Base-by-base conservation (phyloP, 2,797 vertebrate genomes). In the Schizothorax lantsangensis region DNA sequence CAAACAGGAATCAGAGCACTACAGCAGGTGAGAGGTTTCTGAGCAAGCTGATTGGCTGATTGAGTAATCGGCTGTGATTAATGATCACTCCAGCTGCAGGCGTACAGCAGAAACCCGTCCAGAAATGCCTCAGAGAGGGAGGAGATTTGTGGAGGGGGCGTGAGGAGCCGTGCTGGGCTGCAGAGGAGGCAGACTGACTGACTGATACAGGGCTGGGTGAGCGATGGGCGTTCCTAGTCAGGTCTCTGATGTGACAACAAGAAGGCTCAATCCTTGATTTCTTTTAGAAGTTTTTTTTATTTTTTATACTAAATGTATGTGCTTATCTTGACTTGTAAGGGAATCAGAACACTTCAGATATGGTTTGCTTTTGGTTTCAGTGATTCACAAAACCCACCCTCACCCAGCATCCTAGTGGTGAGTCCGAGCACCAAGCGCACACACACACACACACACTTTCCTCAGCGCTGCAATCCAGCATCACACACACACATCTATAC, bases 41-140 rank as follows among this genome's bases (percentile, higher is more conserved):
- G 62, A 79, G 80, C 38, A 33, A 88, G 84, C 85, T 79, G 84
- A 89, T 82, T 82, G 88, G 30, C 79, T 83, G 30, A 68, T 59
- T n/a, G 82, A 86, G 84, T 86, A 83, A 89, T 84, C 87, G 86
- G 64, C 86, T 81, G 85, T 5, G 77, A 92, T 88, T 54, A 86
- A 89, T 68, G 49, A 89, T 87, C 87, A 75, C 73, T 69, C 89
- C 85, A 85, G 66, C 66, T 68, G 64, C 26, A 78, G 85, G 84
- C 77, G 69, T 85, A 84, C 81, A 88, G 82, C 14, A 79, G 92
- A 92, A 78, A 81, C 87, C 88, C 71, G 80, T 87, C 89, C 66
- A 78, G 7, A 9, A 86, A 84, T 73, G 23, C 49, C 62, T 91
- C 91, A 88, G 83, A 92, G 87, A 47, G 19, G 84, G 86, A 86